Evolutionary conservation across 2,797 vertebrate species (phyloP).

Genomic region (Myotis myotis): DNA sequence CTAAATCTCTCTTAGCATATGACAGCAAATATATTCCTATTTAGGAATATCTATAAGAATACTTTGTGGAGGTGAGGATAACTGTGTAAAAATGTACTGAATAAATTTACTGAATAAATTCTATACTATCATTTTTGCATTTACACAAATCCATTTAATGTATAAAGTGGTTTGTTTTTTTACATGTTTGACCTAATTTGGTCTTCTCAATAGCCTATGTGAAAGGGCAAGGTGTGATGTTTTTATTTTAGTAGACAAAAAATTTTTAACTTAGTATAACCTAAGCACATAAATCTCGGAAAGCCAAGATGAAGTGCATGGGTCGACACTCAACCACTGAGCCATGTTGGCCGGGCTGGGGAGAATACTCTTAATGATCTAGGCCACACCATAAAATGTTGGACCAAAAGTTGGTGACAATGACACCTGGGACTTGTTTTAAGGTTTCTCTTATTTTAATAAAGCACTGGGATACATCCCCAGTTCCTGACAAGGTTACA

Average conservation of each 20-base stretch:
- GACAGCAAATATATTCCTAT: not conserved
- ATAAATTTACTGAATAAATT: not conserved
- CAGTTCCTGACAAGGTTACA: not conserved
- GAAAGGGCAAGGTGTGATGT: not conserved
- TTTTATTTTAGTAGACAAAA: not conserved
- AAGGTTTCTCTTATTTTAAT: not conserved
- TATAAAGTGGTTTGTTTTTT: not conserved
- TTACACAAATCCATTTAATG: not conserved
- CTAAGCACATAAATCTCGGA: not conserved
- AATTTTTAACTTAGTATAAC: not conserved
- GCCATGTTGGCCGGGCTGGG: not conserved
- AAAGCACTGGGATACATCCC: not conserved
- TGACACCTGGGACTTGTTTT: not conserved
- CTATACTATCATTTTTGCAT: not conserved
- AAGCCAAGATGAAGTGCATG: not conserved
- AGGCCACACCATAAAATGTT: not conserved
- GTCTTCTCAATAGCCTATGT: not conserved
- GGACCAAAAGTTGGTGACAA: not conserved
- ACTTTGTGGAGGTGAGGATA: not conserved
- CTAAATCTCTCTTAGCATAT: not conserved
- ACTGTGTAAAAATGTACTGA: not conserved
- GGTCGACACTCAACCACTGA: too few species aligned
- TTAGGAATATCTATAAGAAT: not conserved
- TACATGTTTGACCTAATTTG: not conserved
- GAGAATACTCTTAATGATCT: not conserved